Conservation (phyloP, 2,888 invertebrate species). For the Ectobius pallidus region DNA sequence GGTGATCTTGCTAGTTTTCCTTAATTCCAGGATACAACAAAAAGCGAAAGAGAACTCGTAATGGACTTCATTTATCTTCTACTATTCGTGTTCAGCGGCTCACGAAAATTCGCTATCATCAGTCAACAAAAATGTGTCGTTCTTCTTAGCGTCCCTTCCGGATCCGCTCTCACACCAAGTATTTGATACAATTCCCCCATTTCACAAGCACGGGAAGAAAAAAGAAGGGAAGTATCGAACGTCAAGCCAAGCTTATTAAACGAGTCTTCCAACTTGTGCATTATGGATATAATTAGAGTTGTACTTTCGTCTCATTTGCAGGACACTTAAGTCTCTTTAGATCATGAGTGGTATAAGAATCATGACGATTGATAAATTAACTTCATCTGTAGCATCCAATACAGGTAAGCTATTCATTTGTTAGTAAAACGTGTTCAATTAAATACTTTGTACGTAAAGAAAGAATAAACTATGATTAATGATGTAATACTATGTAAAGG, state of each 20-base stretch:
- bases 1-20: neutral
- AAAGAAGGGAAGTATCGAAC: too few species aligned
- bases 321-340: too few species aligned
- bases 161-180: slow-evolving; percentile 16
- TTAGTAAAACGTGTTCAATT: too few species aligned
- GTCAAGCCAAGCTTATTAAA: neutral
- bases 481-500: too few species aligned
- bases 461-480: too few species aligned
- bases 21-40: slow-evolving; percentile 8
- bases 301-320: too few species aligned
- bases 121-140: slow-evolving; percentile 28
- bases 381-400: too few species aligned
- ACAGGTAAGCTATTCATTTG: too few species aligned
- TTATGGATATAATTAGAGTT: neutral
- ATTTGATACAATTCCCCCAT: slow-evolving; percentile 33
- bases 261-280: neutral
- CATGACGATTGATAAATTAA: too few species aligned
- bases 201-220: slow-evolving; percentile 5
- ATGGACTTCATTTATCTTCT: slow-evolving; percentile 35
- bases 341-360: too few species aligned
- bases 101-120: slow-evolving; percentile 30
- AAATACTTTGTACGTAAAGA: too few species aligned
- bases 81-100: slow-evolving; percentile 33
- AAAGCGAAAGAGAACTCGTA: slow-evolving; percentile 11
- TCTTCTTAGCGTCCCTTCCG: neutral